These are phyloP conservation scores for Melanotaenia trifasciata DNA, from an alignment of 2,797 vertebrate species.

Conservation along the genomic window DNA sequence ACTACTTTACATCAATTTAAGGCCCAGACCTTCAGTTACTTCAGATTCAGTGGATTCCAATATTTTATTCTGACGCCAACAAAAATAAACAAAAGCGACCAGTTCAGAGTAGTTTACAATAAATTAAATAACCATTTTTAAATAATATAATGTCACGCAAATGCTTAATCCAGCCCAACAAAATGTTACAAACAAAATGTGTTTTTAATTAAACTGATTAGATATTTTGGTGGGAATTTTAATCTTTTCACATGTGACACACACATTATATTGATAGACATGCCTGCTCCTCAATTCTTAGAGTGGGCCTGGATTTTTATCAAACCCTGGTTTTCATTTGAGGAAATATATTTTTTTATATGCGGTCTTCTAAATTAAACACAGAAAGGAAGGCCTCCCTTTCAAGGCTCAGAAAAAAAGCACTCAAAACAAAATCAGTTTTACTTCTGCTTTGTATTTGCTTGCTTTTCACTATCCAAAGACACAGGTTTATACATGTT, in stretches of 20 bases:
- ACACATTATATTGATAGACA: neutral
- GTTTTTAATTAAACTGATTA: neutral
- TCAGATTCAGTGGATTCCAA: too few relatives aligned
- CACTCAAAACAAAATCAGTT: neutral
- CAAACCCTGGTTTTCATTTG: neutral
- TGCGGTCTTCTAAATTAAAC: constrained; percentile 10
- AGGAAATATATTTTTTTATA: constrained; percentile 2
- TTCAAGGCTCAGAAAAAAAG: neutral
- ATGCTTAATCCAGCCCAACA: neutral
- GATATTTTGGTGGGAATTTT: neutral
- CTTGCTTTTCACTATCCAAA: neutral
- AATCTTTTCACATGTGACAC: neutral
- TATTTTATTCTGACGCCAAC: too few relatives aligned
- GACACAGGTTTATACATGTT: neutral
- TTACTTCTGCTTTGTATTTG: neutral
- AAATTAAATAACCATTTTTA: too few relatives aligned
- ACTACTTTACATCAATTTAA: too few relatives aligned
- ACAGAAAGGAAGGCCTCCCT: neutral
- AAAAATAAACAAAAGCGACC: too few relatives aligned
- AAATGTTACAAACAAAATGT: neutral
- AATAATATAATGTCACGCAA: neutral
- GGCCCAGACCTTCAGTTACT: too few relatives aligned
- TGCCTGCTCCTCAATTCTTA: neutral
- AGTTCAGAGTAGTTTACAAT: too few relatives aligned
- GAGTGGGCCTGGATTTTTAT: neutral